These are phyloP conservation scores for Emydocephalus ijimae DNA, from an alignment of 2,113 vertebrate genomes.

Conservation along the genomic window DNA sequence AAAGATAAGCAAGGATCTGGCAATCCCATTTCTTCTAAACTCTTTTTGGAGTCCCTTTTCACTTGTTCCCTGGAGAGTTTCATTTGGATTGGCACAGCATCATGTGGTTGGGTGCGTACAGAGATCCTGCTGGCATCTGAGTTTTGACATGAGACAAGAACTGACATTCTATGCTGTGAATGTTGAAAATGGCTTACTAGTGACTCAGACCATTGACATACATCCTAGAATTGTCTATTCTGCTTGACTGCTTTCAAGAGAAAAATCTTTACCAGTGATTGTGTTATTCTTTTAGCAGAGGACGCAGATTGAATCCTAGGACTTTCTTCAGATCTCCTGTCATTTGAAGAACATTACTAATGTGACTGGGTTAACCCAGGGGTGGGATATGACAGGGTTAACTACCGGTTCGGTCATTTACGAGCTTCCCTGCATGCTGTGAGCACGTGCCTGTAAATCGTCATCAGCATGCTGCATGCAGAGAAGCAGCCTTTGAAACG, in stretches of 20 bases:
- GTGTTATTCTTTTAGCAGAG: neutral
- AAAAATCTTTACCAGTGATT: neutral
- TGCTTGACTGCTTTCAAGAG: neutral
- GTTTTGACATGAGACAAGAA: neutral
- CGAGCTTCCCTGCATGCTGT: too few species aligned
- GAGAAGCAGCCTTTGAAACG: too few species aligned
- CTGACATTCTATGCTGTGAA: neutral
- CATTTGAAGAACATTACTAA: neutral
- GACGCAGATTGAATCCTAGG: neutral
- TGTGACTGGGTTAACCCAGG: neutral
- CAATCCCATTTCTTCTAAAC: neutral
- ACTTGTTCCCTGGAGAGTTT: too few species aligned
- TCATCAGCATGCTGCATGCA: too few species aligned
- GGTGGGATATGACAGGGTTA: too few species aligned
- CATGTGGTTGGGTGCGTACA: neutral
- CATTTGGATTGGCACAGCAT: neutral
- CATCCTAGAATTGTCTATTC: neutral
- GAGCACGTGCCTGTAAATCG: too few species aligned
- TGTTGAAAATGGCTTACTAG: neutral
- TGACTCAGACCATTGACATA: neutral
- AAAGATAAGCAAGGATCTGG: neutral
- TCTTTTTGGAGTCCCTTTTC: neutral
- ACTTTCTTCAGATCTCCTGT: neutral
- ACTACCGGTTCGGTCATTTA: too few species aligned
- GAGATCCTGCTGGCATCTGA: neutral